phyloP scores from a whole-genome alignment of 1,140 invertebrate species.

The Drosophila watanabei region DNA sequence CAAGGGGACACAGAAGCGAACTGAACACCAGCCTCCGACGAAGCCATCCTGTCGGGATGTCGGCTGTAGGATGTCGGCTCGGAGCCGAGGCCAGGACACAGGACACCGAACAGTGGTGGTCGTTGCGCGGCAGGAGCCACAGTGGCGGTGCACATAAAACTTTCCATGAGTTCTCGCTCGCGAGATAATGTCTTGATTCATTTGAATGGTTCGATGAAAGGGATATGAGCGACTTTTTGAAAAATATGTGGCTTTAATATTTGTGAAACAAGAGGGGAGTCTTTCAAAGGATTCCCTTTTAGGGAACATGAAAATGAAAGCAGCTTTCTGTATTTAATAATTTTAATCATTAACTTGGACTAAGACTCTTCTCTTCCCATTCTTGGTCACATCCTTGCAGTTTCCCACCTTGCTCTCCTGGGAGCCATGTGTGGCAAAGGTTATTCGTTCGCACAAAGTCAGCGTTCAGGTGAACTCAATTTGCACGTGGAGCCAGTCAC shows the following conservation, averaged over 20 bases:
- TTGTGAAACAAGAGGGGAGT: background rate
- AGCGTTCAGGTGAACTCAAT: slow-evolving; percentile 38
- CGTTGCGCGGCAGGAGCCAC: slow-evolving; percentile 10
- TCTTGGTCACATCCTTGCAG: background rate
- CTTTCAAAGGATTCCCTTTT: background rate
- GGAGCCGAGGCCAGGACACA: slow-evolving; percentile 7
- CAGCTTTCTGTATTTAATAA: background rate
- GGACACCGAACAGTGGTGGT: slow-evolving; percentile 5
- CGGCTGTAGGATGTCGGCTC: slow-evolving; percentile 1
- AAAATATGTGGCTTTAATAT: background rate
- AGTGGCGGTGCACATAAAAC: slow-evolving; percentile 19
- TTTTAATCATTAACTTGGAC: background rate
- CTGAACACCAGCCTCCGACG: slow-evolving; percentile 28
- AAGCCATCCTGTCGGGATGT: slow-evolving; percentile 1
- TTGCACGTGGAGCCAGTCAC: slow-evolving; percentile 28
- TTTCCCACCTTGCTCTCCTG: background rate
- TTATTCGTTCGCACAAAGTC: slow-evolving; percentile 45
- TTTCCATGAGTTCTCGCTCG: background rate
- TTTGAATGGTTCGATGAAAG: background rate
- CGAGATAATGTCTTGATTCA: slow-evolving; percentile 5
- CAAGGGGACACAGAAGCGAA: slow-evolving; percentile 57
- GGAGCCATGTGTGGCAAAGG: slow-evolving; percentile 18
- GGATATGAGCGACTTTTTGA: background rate
- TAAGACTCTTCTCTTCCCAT: background rate
- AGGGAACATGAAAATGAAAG: no score